Conservation (phyloP, 2,113 vertebrate species). For the Bambusicola thoracicus region DNA sequence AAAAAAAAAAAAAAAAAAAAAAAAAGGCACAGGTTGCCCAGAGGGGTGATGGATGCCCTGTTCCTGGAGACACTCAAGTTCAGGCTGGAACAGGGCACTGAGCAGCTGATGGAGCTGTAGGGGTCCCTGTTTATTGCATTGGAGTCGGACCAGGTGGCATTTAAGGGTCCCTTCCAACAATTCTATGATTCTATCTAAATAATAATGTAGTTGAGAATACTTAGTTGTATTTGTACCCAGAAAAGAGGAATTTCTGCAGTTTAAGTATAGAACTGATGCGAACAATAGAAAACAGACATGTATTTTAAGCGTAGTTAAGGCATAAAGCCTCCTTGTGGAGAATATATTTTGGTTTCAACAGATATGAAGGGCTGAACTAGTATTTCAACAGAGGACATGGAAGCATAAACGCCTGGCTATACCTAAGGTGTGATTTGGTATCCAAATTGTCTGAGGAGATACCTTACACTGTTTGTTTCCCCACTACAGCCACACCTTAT, state of each 20-base stretch:
- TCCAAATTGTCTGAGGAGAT: background rate
- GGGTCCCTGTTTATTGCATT: too few species aligned
- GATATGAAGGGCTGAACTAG: background rate
- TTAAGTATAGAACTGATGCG: background rate
- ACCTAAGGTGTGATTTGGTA: background rate
- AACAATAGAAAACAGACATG: background rate
- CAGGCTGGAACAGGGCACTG: too few species aligned
- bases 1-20: too few species aligned
- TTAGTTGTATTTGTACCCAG: background rate
- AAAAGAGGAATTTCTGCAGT: background rate
- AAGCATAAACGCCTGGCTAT: background rate
- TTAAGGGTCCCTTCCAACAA: too few species aligned
- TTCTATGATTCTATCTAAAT: background rate
- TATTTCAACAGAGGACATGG: background rate
- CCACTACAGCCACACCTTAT: background rate
- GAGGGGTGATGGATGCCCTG: too few species aligned
- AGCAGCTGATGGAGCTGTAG: too few species aligned
- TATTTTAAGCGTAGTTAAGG: background rate
- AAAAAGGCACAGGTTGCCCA: too few species aligned
- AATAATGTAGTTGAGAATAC: background rate
- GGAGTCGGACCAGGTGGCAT: too few species aligned
- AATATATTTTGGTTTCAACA: background rate
- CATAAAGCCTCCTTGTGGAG: background rate
- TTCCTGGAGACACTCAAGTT: too few species aligned
- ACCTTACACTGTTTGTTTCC: fast-evolving